A percentile compares a stretch with the other conserved stretches of the same genome.
phyloP scores from a whole-genome alignment of 2,113 vertebrate genomes.

The Zapornia atra region DNA sequence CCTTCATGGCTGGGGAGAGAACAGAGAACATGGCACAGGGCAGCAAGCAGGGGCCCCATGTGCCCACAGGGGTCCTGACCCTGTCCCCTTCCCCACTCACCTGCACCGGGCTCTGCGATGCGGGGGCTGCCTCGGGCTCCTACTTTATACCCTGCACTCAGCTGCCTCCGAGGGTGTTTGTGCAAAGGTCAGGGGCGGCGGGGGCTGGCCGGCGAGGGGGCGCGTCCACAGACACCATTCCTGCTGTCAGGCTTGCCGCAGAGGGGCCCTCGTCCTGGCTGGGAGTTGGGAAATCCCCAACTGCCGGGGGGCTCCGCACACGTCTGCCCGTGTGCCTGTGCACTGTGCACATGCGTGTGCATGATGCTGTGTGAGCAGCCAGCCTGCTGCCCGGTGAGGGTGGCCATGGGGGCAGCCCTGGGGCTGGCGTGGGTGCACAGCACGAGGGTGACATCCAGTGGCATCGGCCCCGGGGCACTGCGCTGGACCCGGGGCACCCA shows the following conservation, averaged over 20 bases:
- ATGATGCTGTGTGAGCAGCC: rapidly evolving
- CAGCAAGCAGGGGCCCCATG: rapidly evolving
- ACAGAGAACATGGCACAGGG: neutral
- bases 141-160: constrained; percentile 13
- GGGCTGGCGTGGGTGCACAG: rapidly evolving
- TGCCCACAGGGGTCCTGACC: neutral
- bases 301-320: neutral
- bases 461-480: neutral
- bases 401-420: neutral
- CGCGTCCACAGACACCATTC: neutral
- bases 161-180: neutral
- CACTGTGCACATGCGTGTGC: too few relatives aligned
- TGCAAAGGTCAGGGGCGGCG: constrained; percentile 30
- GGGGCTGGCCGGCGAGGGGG: neutral
- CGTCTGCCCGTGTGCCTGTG: too few relatives aligned
- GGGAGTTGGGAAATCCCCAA: neutral
- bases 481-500: too few relatives aligned
- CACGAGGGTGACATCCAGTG: constrained; percentile 31
- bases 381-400: neutral
- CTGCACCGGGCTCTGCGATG: neutral
- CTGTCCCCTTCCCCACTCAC: neutral
- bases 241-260: neutral
- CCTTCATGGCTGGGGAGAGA: constrained; percentile 53
- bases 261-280: neutral
- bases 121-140: neutral